phyloP scores from a whole-genome alignment of 2,888 invertebrate species.

The Apamea sordens region DNA sequence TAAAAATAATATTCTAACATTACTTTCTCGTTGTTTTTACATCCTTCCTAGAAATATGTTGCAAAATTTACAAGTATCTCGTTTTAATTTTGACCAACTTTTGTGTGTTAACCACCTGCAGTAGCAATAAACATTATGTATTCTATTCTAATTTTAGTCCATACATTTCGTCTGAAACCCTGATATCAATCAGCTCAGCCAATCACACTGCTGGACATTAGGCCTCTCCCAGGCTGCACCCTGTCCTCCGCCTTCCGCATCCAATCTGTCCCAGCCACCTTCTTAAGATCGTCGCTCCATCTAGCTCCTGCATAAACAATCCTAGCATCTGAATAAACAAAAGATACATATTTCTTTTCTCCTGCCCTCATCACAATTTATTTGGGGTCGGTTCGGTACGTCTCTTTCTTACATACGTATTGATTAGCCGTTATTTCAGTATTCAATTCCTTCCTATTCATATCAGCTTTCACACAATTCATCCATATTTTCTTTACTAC shows the following conservation, averaged over 20 bases:
- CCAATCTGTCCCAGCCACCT: neutral
- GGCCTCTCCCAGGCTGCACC: neutral
- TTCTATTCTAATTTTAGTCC: neutral
- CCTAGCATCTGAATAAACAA: too few relatives aligned
- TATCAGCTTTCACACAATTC: neutral
- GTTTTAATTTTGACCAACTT: neutral
- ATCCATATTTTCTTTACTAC: neutral
- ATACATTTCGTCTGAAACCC: neutral
- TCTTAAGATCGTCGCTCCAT: neutral
- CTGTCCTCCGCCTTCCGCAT: neutral
- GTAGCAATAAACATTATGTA: neutral
- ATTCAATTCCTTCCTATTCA: neutral
- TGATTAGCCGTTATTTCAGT: neutral
- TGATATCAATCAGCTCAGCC: too few relatives aligned
- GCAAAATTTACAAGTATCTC: neutral
- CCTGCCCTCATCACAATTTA: too few relatives aligned
- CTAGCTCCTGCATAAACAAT: too few relatives aligned
- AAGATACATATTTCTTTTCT: neutral
- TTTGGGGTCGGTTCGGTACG: neutral
- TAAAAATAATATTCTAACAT: too few relatives aligned
- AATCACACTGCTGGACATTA: too few relatives aligned
- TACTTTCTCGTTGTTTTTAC: neutral
- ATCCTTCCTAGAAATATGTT: too few relatives aligned
- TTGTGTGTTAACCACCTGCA: neutral
- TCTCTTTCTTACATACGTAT: too few relatives aligned